Percentiles rank a stretch among this genome's conserved stretches.
phyloP scores from a whole-genome alignment of 2,797 vertebrate species.

The Emys orbicularis region DNA sequence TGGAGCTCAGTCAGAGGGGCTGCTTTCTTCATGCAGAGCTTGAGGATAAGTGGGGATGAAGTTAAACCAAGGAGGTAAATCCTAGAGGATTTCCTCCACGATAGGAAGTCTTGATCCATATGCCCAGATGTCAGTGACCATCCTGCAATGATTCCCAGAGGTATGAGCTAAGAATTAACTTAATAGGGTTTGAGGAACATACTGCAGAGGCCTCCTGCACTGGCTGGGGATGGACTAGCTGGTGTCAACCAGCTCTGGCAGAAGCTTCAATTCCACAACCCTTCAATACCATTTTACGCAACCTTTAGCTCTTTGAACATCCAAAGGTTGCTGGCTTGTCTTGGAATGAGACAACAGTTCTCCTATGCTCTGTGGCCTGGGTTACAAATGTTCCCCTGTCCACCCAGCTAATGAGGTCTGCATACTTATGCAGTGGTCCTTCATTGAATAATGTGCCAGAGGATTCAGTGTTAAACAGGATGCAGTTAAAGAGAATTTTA shows the following conservation, averaged over 20 bases:
- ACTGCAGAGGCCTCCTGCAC: neutral
- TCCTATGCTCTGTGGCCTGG: fast-evolving
- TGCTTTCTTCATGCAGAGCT: neutral
- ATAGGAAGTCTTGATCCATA: neutral
- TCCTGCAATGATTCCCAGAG: neutral
- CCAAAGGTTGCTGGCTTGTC: neutral
- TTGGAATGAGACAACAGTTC: neutral
- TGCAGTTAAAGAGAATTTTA: neutral
- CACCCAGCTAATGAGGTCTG: neutral
- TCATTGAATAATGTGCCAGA: neutral
- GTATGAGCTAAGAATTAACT: neutral
- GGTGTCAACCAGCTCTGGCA: neutral
- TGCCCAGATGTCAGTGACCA: neutral
- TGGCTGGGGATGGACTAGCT: neutral
- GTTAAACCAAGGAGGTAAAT: neutral
- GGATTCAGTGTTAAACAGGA: neutral
- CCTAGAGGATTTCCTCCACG: neutral
- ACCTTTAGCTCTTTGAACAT: neutral
- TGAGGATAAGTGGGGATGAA: neutral
- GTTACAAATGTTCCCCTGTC: neutral
- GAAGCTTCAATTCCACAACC: neutral
- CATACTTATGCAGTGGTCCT: neutral
- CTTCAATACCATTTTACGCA: neutral
- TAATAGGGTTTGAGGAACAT: neutral
- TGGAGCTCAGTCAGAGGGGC: neutral